Base-by-base conservation (phyloP, 2,113 vertebrate species). In the Chlorodrepanis virens region DNA sequence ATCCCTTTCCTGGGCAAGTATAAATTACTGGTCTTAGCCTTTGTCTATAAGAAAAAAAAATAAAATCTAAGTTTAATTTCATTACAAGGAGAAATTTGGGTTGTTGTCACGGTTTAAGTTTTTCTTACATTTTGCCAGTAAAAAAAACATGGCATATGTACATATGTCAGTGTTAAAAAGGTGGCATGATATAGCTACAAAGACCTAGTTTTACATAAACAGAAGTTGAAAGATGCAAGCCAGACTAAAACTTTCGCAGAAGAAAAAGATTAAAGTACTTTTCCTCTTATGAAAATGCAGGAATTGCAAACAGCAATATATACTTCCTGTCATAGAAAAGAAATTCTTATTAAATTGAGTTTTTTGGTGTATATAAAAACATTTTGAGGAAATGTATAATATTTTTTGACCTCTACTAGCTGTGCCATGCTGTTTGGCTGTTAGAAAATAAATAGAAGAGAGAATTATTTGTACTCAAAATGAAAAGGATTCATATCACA, bases 271-370 rank as follows among this genome's bases (percentile, higher is more conserved):
- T 7, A 14, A 28, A 42, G 44, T 69, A 19, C 5, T 65, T 65
- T 83, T 74, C 57, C 8, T 60, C 37, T n/a, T 37, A 45, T 3
- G 0, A 72, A 87, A 85, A 69, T 42, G 23, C 4, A 65, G 42
- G 50, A n/a, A 37, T 45, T 67, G 15, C 23, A 87, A 78, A 65
- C 4, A 39, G 3, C 22, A 68, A 50, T 19, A 1, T 11, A 39
- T 44, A 6, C 5, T 68, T 63, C 23, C 8, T 70, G 10, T 40
- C 2, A 10, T 21, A 67, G 21, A 80, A 53, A 29, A 74, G 2
- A 9, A 5, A 59, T 9, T 21, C 5, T 0, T 70, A 28, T 42
- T 83, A 44, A 70, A 65, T 7, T 23, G 5, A 49, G 0, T 3
- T 33, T 61, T 86, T 82, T 59, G 0, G 67, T 54, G 2, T 16